Evolutionary conservation across 1,140 invertebrate genomes (phyloP), one percentile per base, ranked within the genome.

Genomic region (Trachymyrmex septentrionalis): DNA sequence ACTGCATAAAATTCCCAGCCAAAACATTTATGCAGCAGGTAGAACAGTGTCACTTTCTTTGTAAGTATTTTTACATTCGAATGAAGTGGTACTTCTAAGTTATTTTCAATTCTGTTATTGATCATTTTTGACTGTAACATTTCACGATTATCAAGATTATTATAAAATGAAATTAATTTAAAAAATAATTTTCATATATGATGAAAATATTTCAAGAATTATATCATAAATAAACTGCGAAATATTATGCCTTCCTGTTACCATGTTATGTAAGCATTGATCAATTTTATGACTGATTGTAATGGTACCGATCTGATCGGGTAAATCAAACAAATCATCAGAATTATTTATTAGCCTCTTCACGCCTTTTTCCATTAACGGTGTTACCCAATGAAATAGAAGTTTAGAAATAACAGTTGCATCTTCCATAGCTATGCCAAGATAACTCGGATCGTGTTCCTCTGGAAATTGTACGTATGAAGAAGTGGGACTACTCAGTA

Each of bases 311-410:
- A 98, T 94, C 67, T 96, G 95, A 48, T 96, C 95, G 0, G 99
- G 99, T 63, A 99, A 94, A 94, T 98, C 97, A 95, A 97, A 99
- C 0, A 99, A 94, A 95, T 99, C 98, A 93, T 98, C 97, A 0
- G 97, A 94, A 91, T 96, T 96, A 75, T 96, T 96, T 9, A 99
- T 94, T 87, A 97, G 96, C 9, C 97, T 97, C 69, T 96, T 96
- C 6, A 96, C 96, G 6, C 98, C 99, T 96, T 98, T 99, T 71
- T 96, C 92, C 95, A 99, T 97, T 57, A 99, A 94, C 10, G 97
- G 97, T 85, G 97, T 96, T 0, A 99, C 98, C 99, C 99, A 99
- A 86, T 96, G 95, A 93, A 99, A 99, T 19, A 97, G 95, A 7
- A 99, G 95, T 92, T 97, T 97, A 0, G 98, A 98, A 2, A 97